phyloP scores from a whole-genome alignment of 2,888 invertebrate species.

The Myathropa florea region DNA sequence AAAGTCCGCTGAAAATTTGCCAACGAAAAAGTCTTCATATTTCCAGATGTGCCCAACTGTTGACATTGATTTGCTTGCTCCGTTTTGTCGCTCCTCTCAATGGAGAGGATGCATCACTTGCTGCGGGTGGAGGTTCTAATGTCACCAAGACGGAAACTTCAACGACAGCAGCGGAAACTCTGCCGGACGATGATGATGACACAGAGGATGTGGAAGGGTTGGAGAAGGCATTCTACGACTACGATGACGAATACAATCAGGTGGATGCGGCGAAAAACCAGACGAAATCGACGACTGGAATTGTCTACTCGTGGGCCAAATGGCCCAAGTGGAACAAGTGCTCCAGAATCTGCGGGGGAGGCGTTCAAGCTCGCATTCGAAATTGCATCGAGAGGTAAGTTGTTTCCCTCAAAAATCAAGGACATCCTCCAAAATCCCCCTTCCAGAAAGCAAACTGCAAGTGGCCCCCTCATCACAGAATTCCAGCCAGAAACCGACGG shows the following conservation, averaged over 20 bases:
- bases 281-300: constrained; percentile 72
- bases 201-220: constrained; percentile 71
- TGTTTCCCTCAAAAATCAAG: too few relatives aligned
- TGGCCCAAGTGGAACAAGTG: constrained; percentile 90
- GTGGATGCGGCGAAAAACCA: constrained; percentile 50
- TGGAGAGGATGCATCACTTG: not conserved
- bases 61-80: constrained; percentile 16
- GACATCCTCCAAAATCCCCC: not conserved
- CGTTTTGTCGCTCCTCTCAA: not conserved
- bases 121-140: not conserved
- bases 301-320: constrained; percentile 83
- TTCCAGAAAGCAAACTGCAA: constrained; percentile 43
- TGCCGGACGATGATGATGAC: constrained; percentile 60
- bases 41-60: constrained; percentile 10
- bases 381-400: constrained; percentile 84
- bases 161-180: not conserved
- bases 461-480: constrained; percentile 72
- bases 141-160: not conserved
- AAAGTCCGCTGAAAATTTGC: not conserved
- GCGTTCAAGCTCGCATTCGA: constrained; percentile 87
- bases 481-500: constrained; percentile 58
- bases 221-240: constrained; percentile 69
- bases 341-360: constrained; percentile 88
- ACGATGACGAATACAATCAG: constrained; percentile 73
- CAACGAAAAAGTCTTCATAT: not conserved